Conservation (phyloP, 2,113 vertebrate species). For the Myiozetetes cayanensis region DNA sequence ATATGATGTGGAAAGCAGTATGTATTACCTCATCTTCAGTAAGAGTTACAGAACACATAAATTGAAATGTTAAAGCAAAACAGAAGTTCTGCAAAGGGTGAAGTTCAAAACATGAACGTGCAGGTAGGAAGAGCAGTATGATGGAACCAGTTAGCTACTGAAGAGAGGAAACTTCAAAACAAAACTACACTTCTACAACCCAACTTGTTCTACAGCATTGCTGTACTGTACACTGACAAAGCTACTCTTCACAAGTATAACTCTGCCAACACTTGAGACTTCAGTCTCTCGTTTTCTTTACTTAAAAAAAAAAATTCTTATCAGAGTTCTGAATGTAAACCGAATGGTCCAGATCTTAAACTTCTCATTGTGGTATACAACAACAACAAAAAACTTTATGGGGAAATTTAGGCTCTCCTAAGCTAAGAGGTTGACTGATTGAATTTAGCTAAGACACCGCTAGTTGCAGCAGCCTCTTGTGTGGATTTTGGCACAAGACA, state of each 20-base stretch:
- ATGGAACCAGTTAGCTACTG: background rate
- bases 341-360: background rate
- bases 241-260: background rate
- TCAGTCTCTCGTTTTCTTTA: background rate
- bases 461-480: background rate
- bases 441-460: background rate
- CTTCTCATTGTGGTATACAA: accelerated
- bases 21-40: background rate
- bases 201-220: background rate
- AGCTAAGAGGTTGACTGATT: background rate
- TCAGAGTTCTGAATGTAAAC: background rate
- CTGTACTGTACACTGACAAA: background rate
- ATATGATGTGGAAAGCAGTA: background rate
- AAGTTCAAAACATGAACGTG: background rate
- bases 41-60: background rate
- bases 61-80: background rate
- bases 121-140: background rate
- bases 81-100: background rate
- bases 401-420: background rate
- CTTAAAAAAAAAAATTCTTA: background rate
- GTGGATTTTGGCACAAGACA: background rate
- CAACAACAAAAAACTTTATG: accelerated
- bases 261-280: background rate
- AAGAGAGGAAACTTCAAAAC: background rate
- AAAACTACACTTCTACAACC: background rate